phyloP scores from a whole-genome alignment of 2,113 vertebrate genomes.

The Anarhynchus alexandrinus region DNA sequence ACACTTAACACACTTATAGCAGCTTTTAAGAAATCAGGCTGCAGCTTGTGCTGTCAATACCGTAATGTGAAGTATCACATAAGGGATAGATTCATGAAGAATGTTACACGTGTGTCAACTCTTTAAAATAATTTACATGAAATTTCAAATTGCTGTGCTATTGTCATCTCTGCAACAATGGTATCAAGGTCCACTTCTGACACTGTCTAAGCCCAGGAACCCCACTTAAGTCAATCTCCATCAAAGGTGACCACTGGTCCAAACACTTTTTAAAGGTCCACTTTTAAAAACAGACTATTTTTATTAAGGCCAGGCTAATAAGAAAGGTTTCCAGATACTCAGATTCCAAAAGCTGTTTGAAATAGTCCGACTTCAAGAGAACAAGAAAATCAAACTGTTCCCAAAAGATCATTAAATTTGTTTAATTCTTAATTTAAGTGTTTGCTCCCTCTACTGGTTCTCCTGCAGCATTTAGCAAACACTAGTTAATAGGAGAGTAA shows the following conservation, averaged over 20 bases:
- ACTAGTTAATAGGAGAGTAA: not conserved
- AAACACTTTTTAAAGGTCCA: not conserved
- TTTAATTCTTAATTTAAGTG: not conserved
- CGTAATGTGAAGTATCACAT: fast-evolving
- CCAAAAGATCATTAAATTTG: not conserved
- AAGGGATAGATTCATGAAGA: not conserved
- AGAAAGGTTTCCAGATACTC: not conserved
- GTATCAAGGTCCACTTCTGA: not conserved
- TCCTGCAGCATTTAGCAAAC: not conserved
- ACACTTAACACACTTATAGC: not conserved
- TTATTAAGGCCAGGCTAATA: not conserved
- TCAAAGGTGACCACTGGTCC: not conserved
- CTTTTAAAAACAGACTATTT: not conserved
- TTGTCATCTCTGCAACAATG: not conserved
- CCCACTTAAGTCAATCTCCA: not conserved
- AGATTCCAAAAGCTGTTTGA: not conserved
- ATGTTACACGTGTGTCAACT: not conserved
- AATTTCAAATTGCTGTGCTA: not conserved
- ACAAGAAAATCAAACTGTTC: not conserved
- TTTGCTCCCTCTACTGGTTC: constrained; percentile 49
- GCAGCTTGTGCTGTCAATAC: not conserved
- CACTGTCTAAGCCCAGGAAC: not conserved
- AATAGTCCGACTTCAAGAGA: not conserved
- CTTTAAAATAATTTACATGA: not conserved
- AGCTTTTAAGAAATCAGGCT: not conserved